Percentiles rank a stretch among this genome's conserved stretches.
Evolutionary conservation across 2,888 invertebrate species (phyloP).

Genomic region (Matsumyia berberina): DNA sequence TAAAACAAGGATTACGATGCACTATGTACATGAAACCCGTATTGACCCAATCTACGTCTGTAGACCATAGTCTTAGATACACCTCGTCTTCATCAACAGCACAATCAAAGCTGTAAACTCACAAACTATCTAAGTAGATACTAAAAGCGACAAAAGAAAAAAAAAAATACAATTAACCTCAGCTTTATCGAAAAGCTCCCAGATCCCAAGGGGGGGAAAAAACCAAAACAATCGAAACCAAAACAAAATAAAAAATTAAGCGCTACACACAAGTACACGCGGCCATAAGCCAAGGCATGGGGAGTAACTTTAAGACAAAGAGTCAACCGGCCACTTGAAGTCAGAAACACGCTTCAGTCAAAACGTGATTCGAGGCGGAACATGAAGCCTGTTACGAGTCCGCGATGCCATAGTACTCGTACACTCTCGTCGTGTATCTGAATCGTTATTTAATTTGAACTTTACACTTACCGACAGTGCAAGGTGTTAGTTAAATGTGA

Average conservation of each 20-base stretch:
- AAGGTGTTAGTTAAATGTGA: slow-evolving; percentile 48
- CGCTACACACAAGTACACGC: slow-evolving; percentile 22
- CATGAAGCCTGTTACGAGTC: slow-evolving; percentile 33
- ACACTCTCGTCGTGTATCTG: slow-evolving; percentile 26
- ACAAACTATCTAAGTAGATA: background rate
- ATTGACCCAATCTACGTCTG: no score
- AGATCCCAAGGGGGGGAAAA: slow-evolving; percentile 10
- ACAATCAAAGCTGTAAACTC: no score
- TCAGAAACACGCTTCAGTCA: slow-evolving; percentile 51
- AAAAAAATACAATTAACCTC: slow-evolving; percentile 23
- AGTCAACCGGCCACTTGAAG: slow-evolving; percentile 52
- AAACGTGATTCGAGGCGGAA: slow-evolving; percentile 60
- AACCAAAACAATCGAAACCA: slow-evolving; percentile 27
- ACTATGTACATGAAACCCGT: no score
- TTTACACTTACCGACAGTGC: slow-evolving; percentile 25
- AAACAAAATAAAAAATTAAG: slow-evolving; percentile 51
- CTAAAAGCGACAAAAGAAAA: background rate
- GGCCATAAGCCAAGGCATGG: slow-evolving; percentile 32
- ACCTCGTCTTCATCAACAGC: no score
- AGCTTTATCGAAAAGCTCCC: slow-evolving; percentile 35
- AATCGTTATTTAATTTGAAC: slow-evolving; percentile 38
- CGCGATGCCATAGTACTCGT: slow-evolving; percentile 1
- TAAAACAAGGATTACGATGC: no score
- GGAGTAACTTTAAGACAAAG: slow-evolving; percentile 52
- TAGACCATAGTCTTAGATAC: no score